Conservation (phyloP, 2,797 vertebrate genomes). For the Periophthalmus magnuspinnatus region DNA sequence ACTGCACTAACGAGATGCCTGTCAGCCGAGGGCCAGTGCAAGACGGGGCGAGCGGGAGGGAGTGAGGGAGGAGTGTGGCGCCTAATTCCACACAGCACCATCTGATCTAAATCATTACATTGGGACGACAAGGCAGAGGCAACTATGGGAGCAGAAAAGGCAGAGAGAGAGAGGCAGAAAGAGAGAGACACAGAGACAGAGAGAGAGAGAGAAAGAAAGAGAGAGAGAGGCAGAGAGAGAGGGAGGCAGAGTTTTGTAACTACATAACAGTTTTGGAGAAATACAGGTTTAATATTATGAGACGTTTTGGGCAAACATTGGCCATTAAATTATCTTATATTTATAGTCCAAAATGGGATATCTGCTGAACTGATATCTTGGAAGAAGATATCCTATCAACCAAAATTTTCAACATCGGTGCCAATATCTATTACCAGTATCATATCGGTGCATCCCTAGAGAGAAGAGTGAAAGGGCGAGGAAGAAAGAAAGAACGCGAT, state of each 20-base stretch:
- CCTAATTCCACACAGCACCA: slow-evolving; percentile 67
- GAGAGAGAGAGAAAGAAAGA: slow-evolving; percentile 8
- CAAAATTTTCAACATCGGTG: too few species aligned
- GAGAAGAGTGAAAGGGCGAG: background rate
- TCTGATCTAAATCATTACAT: slow-evolving; percentile 73
- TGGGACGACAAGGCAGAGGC: slow-evolving; percentile 57
- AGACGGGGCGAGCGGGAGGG: slow-evolving; percentile 23
- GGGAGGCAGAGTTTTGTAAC: slow-evolving; percentile 4
- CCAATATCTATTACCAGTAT: too few species aligned
- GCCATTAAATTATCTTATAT: too few species aligned
- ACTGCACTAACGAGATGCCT: slow-evolving; percentile 76
- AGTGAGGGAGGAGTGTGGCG: slow-evolving; percentile 14
- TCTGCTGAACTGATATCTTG: too few species aligned
- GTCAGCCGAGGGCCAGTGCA: slow-evolving; percentile 74
- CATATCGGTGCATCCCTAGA: too few species aligned
- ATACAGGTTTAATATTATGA: too few species aligned
- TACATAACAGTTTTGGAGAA: too few species aligned
- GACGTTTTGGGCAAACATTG: too few species aligned
- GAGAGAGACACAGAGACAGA: background rate
- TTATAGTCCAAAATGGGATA: too few species aligned
- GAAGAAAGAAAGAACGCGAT: background rate
- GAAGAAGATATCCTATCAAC: too few species aligned
- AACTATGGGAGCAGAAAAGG: slow-evolving; percentile 51
- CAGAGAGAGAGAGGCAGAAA: background rate
- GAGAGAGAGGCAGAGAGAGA: slow-evolving; percentile 5